Conservation (phyloP, 2,888 invertebrate species). For the Pyrochroa serraticornis region DNA sequence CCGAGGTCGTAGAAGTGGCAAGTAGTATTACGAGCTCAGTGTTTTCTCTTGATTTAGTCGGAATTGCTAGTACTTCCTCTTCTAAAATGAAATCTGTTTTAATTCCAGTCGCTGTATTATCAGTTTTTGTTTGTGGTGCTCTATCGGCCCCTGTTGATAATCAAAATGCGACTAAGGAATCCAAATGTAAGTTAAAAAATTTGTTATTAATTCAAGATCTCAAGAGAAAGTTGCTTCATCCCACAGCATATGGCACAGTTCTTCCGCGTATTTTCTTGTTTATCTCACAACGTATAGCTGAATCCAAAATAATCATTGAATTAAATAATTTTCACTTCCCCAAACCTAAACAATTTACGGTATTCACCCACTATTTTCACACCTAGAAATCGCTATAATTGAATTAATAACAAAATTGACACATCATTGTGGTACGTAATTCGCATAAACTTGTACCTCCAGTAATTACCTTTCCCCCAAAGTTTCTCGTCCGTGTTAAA, state of each 20-base stretch:
- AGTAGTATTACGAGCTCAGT: slow-evolving; percentile 22
- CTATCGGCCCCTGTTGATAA: slow-evolving; percentile 14
- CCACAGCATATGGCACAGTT: slow-evolving; percentile 17
- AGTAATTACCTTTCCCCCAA: too few species aligned
- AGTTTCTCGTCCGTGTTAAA: too few species aligned
- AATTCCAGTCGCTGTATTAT: slow-evolving; percentile 3
- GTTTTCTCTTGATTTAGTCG: slow-evolving; percentile 24
- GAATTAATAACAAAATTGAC: too few species aligned
- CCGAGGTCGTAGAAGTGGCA: slow-evolving; percentile 30
- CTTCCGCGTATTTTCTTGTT: slow-evolving; percentile 1
- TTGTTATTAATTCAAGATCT: not conserved
- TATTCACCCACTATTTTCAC: too few species aligned
- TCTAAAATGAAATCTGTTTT: slow-evolving; percentile 19
- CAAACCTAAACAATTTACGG: too few species aligned
- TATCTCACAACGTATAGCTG: too few species aligned
- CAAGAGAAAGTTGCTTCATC: slow-evolving; percentile 6
- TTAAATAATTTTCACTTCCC: too few species aligned
- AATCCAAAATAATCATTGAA: too few species aligned
- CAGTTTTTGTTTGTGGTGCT: slow-evolving; percentile 18
- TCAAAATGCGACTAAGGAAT: slow-evolving; percentile 18
- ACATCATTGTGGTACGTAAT: too few species aligned
- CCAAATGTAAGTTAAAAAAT: slow-evolving; percentile 22
- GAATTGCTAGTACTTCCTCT: slow-evolving; percentile 14
- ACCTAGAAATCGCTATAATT: too few species aligned
- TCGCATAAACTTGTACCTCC: too few species aligned